A percentile compares a stretch with the other conserved stretches of the same genome.
Conservation (phyloP, 2,797 vertebrate genomes). For the Gymnocypris eckloni region DNA sequence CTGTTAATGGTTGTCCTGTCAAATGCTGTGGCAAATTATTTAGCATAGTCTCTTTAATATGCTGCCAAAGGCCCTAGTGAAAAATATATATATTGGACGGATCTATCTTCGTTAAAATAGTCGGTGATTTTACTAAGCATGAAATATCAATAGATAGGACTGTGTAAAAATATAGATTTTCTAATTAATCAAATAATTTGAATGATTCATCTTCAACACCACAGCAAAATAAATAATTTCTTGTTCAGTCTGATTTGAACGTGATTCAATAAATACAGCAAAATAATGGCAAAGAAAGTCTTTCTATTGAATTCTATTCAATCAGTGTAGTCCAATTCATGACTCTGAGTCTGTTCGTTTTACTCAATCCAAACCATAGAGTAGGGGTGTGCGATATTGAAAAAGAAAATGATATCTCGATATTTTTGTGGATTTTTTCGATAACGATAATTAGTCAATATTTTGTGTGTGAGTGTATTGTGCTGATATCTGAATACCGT, state of each 20-base stretch:
- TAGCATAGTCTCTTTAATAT: neutral
- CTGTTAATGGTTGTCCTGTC: constrained; percentile 34
- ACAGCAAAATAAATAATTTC: neutral
- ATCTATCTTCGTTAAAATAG: neutral
- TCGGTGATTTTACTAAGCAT: neutral
- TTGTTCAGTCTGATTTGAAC: neutral
- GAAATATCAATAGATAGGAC: neutral
- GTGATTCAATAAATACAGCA: neutral
- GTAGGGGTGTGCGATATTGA: no score
- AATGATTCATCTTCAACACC: neutral
- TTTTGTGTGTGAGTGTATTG: no score
- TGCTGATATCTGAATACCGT: no score
- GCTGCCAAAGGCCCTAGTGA: neutral
- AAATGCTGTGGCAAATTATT: constrained; percentile 37
- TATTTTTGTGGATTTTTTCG: no score
- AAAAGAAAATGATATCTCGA: no score
- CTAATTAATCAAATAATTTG: neutral
- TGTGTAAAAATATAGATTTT: neutral
- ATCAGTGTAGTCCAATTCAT: neutral
- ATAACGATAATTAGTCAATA: no score
- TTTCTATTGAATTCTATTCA: neutral
- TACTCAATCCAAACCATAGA: neutral
- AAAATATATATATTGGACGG: neutral
- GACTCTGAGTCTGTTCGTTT: neutral
- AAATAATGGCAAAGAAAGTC: neutral